phyloP scores from a whole-genome alignment of 1,140 invertebrate genomes.

The Anastrepha ludens region DNA sequence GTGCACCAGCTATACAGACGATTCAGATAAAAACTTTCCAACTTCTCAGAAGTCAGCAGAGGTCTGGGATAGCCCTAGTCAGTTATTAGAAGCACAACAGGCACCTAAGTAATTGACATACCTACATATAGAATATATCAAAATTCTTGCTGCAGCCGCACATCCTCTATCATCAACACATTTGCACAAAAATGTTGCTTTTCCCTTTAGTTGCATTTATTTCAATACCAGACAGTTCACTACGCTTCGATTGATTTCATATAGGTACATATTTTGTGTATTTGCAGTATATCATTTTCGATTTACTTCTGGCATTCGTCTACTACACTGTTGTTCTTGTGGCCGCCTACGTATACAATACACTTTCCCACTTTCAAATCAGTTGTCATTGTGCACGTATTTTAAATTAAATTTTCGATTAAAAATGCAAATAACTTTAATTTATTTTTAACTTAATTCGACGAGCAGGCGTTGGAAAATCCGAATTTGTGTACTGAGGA shows the following conservation, averaged over 20 bases:
- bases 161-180: no score
- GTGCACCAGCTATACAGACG: no score
- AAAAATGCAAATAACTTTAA: constrained; percentile 37
- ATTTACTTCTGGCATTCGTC: background rate
- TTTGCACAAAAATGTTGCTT: no score
- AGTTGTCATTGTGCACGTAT: background rate
- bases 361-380: background rate
- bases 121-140: no score
- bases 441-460: constrained; percentile 33
- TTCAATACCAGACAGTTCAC: background rate
- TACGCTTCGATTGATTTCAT: constrained; percentile 14
- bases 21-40: background rate
- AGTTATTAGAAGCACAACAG: background rate
- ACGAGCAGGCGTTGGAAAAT: background rate
- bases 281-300: background rate
- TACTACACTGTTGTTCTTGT: background rate
- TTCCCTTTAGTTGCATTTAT: background rate
- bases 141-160: no score
- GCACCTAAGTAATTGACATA: background rate
- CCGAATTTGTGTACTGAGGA: background rate
- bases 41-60: background rate
- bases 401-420: background rate
- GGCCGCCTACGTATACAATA: no score
- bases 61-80: no score
- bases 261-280: background rate